Evolutionary conservation across 2,888 invertebrate genomes (phyloP).

Genomic region (Diplazon laetatorius): DNA sequence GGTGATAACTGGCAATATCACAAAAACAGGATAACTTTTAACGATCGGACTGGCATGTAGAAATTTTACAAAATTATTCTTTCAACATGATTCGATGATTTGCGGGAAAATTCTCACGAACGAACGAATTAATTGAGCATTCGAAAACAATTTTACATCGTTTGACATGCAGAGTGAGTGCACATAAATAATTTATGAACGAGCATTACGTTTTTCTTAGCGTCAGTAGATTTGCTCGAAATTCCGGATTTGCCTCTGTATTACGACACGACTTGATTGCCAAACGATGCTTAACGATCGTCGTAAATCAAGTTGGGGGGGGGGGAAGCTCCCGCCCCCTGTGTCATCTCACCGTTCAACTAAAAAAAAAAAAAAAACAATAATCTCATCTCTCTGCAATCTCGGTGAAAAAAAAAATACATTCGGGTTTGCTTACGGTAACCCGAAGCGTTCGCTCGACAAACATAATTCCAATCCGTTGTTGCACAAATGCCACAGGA

Average conservation of each 20-base stretch:
- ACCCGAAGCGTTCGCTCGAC: not conserved
- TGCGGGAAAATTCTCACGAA: not conserved
- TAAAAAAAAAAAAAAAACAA: too few species aligned
- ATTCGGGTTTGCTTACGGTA: not conserved
- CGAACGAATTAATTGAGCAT: not conserved
- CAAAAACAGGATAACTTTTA: too few species aligned
- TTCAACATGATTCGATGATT: not conserved
- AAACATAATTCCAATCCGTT: not conserved
- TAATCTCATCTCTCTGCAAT: not conserved
- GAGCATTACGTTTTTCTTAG: not conserved
- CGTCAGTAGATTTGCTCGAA: constrained; percentile 8
- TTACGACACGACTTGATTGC: constrained; percentile 45
- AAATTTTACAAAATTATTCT: too few species aligned
- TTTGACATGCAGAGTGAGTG: constrained; percentile 6
- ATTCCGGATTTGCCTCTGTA: constrained; percentile 24
- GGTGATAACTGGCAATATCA: too few species aligned
- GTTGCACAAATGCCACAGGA: too few species aligned
- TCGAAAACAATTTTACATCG: constrained; percentile 5
- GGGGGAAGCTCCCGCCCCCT: too few species aligned
- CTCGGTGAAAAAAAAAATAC: constrained; percentile 11
- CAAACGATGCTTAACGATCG: constrained; percentile 61
- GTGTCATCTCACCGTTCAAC: too few species aligned
- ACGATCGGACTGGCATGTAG: too few species aligned
- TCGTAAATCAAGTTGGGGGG: constrained; percentile 58
- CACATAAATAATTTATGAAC: not conserved